phyloP scores from a whole-genome alignment of 1,140 invertebrate genomes.

The Argopecten irradians region DNA sequence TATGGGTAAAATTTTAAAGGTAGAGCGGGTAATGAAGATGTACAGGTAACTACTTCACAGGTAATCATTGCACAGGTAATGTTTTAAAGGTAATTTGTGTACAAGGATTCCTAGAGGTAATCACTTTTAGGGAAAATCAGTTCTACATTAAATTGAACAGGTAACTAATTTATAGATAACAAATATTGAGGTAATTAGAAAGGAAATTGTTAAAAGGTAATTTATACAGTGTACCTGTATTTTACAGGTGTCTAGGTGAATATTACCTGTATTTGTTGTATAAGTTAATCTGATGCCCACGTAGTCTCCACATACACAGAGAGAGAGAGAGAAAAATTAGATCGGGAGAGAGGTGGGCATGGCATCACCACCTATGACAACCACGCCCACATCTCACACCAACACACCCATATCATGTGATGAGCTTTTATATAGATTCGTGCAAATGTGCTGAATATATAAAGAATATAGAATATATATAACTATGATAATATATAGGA shows the following conservation, averaged over 20 bases:
- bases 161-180: too few relatives aligned
- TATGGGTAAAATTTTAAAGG: neutral
- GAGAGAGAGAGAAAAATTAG: neutral
- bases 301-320: neutral
- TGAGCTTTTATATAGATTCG: constrained; percentile 1
- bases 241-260: too few relatives aligned
- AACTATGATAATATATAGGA: neutral
- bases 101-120: too few relatives aligned
- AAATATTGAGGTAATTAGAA: too few relatives aligned
- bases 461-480: constrained; percentile 19
- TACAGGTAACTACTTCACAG: neutral
- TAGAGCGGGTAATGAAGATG: neutral
- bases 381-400: neutral
- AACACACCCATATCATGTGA: neutral
- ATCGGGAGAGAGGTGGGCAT: neutral
- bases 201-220: too few relatives aligned
- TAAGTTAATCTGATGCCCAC: constrained; percentile 2
- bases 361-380: constrained; percentile 2
- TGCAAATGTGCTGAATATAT: constrained; percentile 18
- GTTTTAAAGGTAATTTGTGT: too few relatives aligned
- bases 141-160: too few relatives aligned
- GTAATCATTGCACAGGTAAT: neutral
- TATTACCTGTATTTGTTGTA: too few relatives aligned
- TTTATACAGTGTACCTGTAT: too few relatives aligned
- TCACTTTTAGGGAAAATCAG: too few relatives aligned